Evolutionary conservation across 2,113 vertebrate species (phyloP).

Genomic region (Phaethon lepturus): DNA sequence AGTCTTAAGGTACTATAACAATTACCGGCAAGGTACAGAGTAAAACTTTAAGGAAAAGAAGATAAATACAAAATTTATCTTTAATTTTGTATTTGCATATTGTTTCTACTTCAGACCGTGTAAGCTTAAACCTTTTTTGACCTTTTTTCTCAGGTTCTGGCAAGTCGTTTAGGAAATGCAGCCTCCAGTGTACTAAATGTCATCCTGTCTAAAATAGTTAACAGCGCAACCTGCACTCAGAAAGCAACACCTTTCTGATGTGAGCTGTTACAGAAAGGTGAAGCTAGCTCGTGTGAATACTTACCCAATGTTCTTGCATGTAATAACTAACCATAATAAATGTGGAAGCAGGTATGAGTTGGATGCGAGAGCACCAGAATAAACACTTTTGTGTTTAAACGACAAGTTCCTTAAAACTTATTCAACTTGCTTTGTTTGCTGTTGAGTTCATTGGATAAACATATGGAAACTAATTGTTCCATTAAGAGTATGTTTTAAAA

Average conservation of each 20-base stretch:
- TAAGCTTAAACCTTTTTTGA: neutral
- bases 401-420: neutral
- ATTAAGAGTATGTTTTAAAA: neutral
- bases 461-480: neutral
- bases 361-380: neutral
- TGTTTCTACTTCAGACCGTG: neutral
- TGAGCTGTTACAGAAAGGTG: neutral
- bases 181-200: neutral
- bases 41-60: neutral
- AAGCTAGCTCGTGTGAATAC: neutral
- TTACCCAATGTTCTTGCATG: neutral
- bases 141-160: conserved; percentile 15
- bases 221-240: neutral
- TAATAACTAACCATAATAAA: neutral
- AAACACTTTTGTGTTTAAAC: neutral
- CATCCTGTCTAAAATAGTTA: conserved; percentile 29
- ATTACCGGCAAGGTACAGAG: neutral
- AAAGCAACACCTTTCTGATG: conserved; percentile 26
- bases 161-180: neutral
- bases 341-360: neutral
- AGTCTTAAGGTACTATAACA: neutral
- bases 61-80: neutral
- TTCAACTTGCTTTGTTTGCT: neutral
- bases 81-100: neutral
- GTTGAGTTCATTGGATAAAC: neutral